Evolutionary conservation across 2,888 invertebrate genomes (phyloP), one percentile per base, ranked within the genome.

Genomic region (Drosophila atripex): DNA sequence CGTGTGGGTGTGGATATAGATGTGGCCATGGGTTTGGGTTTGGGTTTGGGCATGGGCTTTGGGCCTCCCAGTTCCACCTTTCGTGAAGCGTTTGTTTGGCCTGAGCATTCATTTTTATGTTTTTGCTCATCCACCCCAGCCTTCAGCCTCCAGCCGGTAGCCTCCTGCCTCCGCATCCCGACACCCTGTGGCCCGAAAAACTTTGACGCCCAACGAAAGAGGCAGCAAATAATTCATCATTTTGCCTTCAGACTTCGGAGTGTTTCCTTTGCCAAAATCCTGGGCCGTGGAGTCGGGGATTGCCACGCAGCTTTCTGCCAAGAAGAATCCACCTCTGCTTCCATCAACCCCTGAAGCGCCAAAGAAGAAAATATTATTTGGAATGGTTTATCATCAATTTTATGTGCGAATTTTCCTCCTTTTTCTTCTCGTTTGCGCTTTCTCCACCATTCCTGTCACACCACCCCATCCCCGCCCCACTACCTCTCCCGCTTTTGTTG

Each of bases 141-240:
- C 35, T 30, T 30, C 14, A 3, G 21, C 14, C 21, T 23, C 4
- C 21, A 23, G 21, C 21, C 21, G 3, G 3, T 4, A 21, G 21
- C 5, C 21, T 23, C 3, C 21, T 3, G 21, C 21, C 21, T 4
- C 21, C 21, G 21, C 21, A 3, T 41, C 21, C 46, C 8, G 12
- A 28, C 16, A 32, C 45, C 41, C 30, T 41, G 18, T 49, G 25
- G 23, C 53, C 52, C 54, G 51, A 53, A 54, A 71, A 87, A 82
- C 73, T 88, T 88, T 84, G 89, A 84, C 83, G 83, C 83, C 83
- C 82, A 84, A 76, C 89, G 86, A 82, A 88, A 88, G 83, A 87
- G 89, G 79, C 83, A 85, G 88, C 84, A 83, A 89, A 89, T 86
- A 89, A 86, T 86, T 86, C 85, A 86, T 86, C 85, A 86, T 86